Base-by-base conservation (phyloP, 92 coral and sea anemone species). In the Chrysogorgia sp. region DNA sequence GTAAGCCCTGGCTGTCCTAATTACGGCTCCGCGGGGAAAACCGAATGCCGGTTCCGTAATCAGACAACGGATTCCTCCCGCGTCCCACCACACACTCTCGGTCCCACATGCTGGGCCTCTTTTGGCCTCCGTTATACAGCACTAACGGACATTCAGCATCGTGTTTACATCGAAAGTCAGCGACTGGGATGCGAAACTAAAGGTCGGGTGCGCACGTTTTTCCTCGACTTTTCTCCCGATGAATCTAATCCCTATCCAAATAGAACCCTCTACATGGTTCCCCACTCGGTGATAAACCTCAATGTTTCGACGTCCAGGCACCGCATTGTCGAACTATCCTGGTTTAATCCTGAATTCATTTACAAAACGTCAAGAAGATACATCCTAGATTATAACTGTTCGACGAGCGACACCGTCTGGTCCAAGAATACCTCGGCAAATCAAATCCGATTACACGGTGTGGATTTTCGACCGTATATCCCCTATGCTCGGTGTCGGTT, bases 401-500 rank as follows among this genome's bases (percentile, higher is more conserved):
- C 78, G 37, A 58, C 15, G 9, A 21, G 9, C 9, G 1, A 32
- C 17, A 23, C 9, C 8, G 21, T 2, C 37, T 21, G 10, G 17
- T 0, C 15, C 17, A n/a, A 17, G 10, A 6, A 24, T 10, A 37
- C 15, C n/a, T 24, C 5, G n/a, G 3, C 50, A 53, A 71, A 25
- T 0, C 10, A 71, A 23, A 20, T 71, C 4, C 26, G n/a, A 12
- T 55, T 71, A 20, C 3, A 20, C 24, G 4, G 31, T 12, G 32
- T 14, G 3, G 78, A 50, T 52, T 71, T 71, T 20, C 45, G 15
- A 14, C 25, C 45, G 23, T 71, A 71, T 53, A 20, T 0, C 35
- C 78, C 78, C 12, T 71, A 71, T 25, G 78, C 63, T 10, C 0
- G 0, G 15, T 71, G 78, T 34, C 23, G 13, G 17, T 71, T 71